A percentile compares a stretch with the other conserved stretches of the same genome.
phyloP scores from a whole-genome alignment of 92 coral and sea anemone genomes.

The Blastomussa wellsi region DNA sequence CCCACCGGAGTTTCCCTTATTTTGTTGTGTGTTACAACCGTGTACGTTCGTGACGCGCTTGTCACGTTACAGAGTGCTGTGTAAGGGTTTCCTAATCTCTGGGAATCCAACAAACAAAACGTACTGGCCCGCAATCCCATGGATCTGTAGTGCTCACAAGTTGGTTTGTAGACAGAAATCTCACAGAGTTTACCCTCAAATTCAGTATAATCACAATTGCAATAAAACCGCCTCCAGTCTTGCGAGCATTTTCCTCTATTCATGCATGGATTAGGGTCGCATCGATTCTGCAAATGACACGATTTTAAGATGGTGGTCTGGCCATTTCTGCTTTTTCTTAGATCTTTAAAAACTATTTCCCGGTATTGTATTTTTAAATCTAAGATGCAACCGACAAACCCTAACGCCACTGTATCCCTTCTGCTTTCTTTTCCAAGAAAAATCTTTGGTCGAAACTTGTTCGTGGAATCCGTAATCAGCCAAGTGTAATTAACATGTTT shows the following conservation, averaged over 20 bases:
- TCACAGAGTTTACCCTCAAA: slow-evolving; percentile 77
- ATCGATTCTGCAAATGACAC: slow-evolving; percentile 41
- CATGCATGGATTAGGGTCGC: slow-evolving; percentile 78
- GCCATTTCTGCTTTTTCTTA: background rate
- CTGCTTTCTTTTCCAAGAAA: slow-evolving; percentile 11
- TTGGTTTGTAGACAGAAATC: slow-evolving; percentile 66
- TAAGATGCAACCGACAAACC: slow-evolving; percentile 44
- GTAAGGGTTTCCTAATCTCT: slow-evolving; percentile 58
- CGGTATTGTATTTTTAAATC: slow-evolving; percentile 8
- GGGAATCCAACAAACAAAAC: slow-evolving; percentile 67
- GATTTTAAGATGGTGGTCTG: background rate
- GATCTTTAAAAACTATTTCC: background rate
- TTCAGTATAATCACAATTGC: slow-evolving; percentile 62
- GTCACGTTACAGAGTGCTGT: slow-evolving; percentile 80
- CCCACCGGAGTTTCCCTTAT: slow-evolving; percentile 50
- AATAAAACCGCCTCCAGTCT: slow-evolving; percentile 54
- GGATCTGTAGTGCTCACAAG: slow-evolving; percentile 73
- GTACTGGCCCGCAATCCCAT: slow-evolving; percentile 68
- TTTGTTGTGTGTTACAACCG: slow-evolving; percentile 65
- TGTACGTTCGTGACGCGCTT: slow-evolving; percentile 46
- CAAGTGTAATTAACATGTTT: background rate
- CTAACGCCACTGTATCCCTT: background rate
- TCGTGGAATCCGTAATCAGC: background rate
- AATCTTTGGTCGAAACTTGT: slow-evolving; percentile 11
- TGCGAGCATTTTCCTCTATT: slow-evolving; percentile 69